These are phyloP conservation scores for Delia radicum DNA, from an alignment of 1,140 invertebrate species.

Conservation along the genomic window DNA sequence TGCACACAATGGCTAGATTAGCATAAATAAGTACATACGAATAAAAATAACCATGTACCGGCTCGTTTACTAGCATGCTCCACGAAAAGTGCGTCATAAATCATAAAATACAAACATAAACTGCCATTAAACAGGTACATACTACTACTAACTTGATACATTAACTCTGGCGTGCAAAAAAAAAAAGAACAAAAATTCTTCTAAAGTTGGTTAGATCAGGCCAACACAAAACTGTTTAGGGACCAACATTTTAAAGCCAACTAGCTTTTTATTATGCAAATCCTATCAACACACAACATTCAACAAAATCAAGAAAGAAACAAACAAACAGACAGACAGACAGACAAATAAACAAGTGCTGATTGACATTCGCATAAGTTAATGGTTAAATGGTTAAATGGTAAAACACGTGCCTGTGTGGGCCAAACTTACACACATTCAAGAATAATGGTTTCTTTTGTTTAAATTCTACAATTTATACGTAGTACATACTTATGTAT, in stretches of 20 bases:
- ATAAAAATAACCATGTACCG: background rate
- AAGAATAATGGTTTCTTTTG: background rate
- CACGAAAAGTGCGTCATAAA: constrained; percentile 19
- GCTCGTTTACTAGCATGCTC: too few species aligned
- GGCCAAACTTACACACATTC: constrained; percentile 10
- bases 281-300: background rate
- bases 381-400: constrained; percentile 14
- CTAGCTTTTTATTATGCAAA: constrained; percentile 18
- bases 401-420: constrained; percentile 13
- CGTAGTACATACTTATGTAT: background rate
- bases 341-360: constrained; percentile 17
- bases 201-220: too few species aligned
- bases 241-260: background rate
- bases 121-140: background rate
- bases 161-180: too few species aligned
- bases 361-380: constrained; percentile 14
- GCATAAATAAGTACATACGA: background rate
- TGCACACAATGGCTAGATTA: constrained; percentile 10
- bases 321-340: background rate
- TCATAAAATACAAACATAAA: background rate
- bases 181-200: too few species aligned
- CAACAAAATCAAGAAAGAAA: background rate
- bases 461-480: background rate
- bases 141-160: background rate
- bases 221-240: background rate